Evolutionary conservation across 2,888 invertebrate genomes (phyloP), one percentile per base, ranked within the genome.

Genomic region (Epicampocera succincta): DNA sequence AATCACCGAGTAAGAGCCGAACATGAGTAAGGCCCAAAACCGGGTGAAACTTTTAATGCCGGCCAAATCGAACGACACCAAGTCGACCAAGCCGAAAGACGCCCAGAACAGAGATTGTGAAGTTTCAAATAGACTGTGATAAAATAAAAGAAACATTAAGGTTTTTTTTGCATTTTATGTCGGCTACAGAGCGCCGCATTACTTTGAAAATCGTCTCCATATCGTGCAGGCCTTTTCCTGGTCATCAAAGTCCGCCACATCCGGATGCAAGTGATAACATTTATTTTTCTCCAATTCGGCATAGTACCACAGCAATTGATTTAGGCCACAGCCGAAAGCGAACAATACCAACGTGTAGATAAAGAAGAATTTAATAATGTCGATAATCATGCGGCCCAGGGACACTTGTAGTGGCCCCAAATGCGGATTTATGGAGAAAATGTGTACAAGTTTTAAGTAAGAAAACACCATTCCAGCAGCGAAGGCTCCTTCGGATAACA

Each of bases 71-170:
- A 99, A 98, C 71, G 97, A 96, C 84, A 96, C 95, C 85, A 99
- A 92, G 90, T 99, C 99, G 12, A 99, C 96, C 75, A 99, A 93
- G 15, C 99, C 99, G 88, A 99, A 99, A 73, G 97, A 97, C 8
- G 99, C 98, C 99, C 99, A 99, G 92, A 99, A 99, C 1, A 99
- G 92, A 0, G 98, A 98, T 90, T 99, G 99, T 0, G 98, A 96
- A 3, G 99, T 98, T 92, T 99, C 99, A 90, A 99, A 99, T 86
- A 99, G 92, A 88, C 99, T 99, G 92, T 38, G 93, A 93, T 40
- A 40, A 17, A 50, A 0, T 81, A 9, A 19, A 46, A 48, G 12
- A 61, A 21, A 9, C 25, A 60, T 44, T 19, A 21, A 68, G 25
- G 19, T 8, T 9, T 61, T n/a, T 29, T 54, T 15, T n/a, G 4